Conservation (phyloP, 2,113 vertebrate species). For the Numida meleagris region DNA sequence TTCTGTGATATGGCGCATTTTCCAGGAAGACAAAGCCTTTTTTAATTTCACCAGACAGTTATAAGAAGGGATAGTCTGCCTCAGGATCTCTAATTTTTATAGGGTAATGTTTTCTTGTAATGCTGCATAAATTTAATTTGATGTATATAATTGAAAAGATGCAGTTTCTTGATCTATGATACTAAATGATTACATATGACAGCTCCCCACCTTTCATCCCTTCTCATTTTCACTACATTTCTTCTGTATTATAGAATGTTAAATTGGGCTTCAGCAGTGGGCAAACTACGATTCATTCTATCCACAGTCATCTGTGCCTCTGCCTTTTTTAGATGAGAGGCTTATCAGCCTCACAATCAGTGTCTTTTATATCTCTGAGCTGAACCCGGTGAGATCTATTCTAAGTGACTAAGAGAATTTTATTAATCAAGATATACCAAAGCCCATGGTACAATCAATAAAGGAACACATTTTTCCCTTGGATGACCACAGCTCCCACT, state of each 20-base stretch:
- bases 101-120: background rate
- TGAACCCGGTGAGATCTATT: background rate
- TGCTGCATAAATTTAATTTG: background rate
- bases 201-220: background rate
- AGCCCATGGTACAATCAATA: background rate
- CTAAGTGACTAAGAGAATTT: background rate
- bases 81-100: constrained; percentile 27
- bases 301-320: background rate
- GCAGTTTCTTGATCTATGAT: background rate
- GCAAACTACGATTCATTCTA: background rate
- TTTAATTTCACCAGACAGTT: background rate
- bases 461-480: background rate
- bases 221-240: background rate
- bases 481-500: background rate
- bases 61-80: background rate
- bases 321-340: background rate
- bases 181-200: background rate
- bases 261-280: background rate
- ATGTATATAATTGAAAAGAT: constrained; percentile 4
- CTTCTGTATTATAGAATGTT: background rate
- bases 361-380: background rate
- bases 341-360: background rate
- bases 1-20: background rate
- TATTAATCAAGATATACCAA: background rate
- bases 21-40: background rate